Base-by-base conservation (phyloP, 2,888 invertebrate species). In the Drosophila barbarae region DNA sequence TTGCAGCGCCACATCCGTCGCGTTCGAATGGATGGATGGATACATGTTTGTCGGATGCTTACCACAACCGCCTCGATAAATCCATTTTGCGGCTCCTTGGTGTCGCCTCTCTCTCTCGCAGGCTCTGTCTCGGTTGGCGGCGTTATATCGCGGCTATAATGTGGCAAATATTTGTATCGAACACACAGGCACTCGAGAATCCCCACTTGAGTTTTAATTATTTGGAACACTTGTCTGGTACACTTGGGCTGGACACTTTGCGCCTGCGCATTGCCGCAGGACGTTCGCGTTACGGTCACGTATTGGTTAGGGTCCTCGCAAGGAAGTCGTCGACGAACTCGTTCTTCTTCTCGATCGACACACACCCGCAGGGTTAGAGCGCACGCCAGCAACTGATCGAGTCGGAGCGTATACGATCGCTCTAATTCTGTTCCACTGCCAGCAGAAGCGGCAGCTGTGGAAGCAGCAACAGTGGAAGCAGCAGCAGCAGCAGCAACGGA, bases 51-150 rank as follows among this genome's bases (percentile, higher is more conserved):
- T 74, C 67, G 66, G 70, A 77, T 79, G 79, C 89, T 89, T 87
- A 89, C 89, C 88, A 86, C 77, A 88, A 87, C 84, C 86, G 89
- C 89, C 88, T 87, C 81, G 89, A 88, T 88, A 89, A 88, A 87
- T 89, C 88, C 89, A 89, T 89, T 82, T 80, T 87, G 78, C 66
- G 47, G 77, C 79, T 77, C 71, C 64, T 65, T 69, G 59, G 26
- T 82, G 28, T 28, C 72, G 67, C 70, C 77, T 30, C 52, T 21
- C 52, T 10, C 51, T 32, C 23, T 13, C 26, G 9, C 46, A 21
- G 21, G 21, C 30, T 30, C 18, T 30, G 8, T 44, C 10, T 30
- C 46, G 18, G 0, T 44, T 30, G 30, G 18, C 30, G 30, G 30
- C 18, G 71, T 66, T 26, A 28, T n/a, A 67, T 50, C 64, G 61